phyloP scores from a whole-genome alignment of 2,113 vertebrate species.

The Propithecus coquereli region DNA sequence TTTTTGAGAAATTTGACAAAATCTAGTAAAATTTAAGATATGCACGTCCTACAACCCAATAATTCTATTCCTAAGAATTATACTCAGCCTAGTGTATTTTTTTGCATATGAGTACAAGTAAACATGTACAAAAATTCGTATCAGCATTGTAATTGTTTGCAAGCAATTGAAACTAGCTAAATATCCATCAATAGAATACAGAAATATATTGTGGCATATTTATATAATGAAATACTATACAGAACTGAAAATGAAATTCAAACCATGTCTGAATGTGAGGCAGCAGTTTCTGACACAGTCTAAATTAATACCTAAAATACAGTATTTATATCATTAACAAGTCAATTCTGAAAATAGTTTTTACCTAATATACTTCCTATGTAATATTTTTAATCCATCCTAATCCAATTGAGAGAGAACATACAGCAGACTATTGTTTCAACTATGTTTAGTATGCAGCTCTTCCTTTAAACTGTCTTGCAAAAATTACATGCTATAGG shows the following conservation, averaged over 20 bases:
- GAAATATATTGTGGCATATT: neutral
- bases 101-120: neutral
- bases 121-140: neutral
- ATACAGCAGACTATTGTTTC: neutral
- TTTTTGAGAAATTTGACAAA: slow-evolving; percentile 24
- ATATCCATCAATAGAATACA: neutral
- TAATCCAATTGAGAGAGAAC: neutral
- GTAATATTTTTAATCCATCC: neutral
- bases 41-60: neutral
- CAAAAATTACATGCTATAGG: neutral
- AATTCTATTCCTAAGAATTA: neutral
- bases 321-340: neutral
- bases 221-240: neutral
- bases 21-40: slow-evolving; percentile 1
- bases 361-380: neutral
- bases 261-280: neutral
- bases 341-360: neutral
- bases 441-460: neutral
- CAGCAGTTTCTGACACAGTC: neutral
- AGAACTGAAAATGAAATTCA: neutral
- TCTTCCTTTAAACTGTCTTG: neutral
- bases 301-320: neutral
- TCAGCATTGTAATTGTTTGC: neutral
- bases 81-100: neutral
- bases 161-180: neutral